Evolutionary conservation across 2,888 invertebrate genomes (phyloP).

Genomic region (Ischnura elegans): DNA sequence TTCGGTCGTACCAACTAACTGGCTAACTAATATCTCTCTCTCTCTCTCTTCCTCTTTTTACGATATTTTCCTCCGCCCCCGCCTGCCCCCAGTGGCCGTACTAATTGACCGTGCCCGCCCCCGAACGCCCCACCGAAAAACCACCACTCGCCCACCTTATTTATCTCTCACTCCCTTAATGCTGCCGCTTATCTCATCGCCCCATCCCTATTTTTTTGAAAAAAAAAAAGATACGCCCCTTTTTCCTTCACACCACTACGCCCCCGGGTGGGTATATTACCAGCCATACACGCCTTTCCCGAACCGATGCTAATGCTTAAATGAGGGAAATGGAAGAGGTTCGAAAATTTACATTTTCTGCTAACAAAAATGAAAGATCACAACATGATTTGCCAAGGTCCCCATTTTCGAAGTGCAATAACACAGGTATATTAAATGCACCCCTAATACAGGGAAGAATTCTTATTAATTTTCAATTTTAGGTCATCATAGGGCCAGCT

Average conservation of each 20-base stretch:
- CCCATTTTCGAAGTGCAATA: too few species aligned
- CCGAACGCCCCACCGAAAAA: too few species aligned
- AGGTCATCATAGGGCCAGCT: too few species aligned
- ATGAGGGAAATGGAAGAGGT: too few species aligned
- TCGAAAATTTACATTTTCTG: too few species aligned
- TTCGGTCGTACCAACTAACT: neutral
- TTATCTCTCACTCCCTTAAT: neutral
- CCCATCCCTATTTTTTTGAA: neutral
- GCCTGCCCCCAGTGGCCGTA: neutral
- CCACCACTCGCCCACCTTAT: neutral
- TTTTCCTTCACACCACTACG: neutral
- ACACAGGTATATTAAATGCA: too few species aligned
- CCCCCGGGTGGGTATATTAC: neutral
- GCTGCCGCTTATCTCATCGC: neutral
- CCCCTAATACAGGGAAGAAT: too few species aligned
- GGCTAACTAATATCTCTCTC: constrained; percentile 2
- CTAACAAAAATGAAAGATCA: too few species aligned
- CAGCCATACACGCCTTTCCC: neutral
- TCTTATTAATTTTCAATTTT: too few species aligned
- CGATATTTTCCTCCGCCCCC: too few species aligned
- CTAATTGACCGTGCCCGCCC: neutral
- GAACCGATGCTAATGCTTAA: neutral
- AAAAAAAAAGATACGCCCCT: too few species aligned
- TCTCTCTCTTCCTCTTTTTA: neutral
- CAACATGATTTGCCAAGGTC: too few species aligned